Evolutionary conservation across 2,113 vertebrate species (phyloP), one percentile per base, ranked within the genome.

Genomic region (Miniopterus natalensis): DNA sequence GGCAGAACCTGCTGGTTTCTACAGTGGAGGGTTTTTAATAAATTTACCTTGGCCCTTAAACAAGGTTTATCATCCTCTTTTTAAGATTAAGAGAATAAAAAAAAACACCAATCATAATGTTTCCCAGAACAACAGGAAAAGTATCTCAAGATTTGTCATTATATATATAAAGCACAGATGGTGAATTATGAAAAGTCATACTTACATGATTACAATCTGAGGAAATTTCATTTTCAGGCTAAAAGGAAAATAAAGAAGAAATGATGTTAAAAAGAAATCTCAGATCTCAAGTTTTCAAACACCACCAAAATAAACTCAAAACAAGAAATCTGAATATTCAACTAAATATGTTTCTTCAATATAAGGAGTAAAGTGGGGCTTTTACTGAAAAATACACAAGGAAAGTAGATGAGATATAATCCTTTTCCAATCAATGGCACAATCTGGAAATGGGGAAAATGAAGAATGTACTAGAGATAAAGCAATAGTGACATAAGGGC

Each of bases 121-220:
- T 96, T 94, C 55, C 49, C 49, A 84, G 23, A 87, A 92, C 53
- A 96, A 93, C 31, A 84, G 29, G 57, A 90, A 97, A 86, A 94
- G 61, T 18, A 74, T 42, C 73, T 66, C 23, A 25, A 83, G 91
- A 84, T 94, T 53, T 94, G 53, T 77, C 51, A 86, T 79, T 29
- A 36, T 57, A 86, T 70, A 79, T 75, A 96, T 27, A 90, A 94
- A 73, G 75, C 49, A 86, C 55, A 85, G 74, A 97, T 59, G 78
- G 21, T 5, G 2, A 88, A 84, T 65, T 65, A 83, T 75, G 95
- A 53, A 96, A 86, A 84, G 21, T 29, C 73, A 94, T 96, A 99
- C 99, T 99, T 99, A 99, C 99, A 31, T 99, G 99, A 98, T 99
- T 99, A 98, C 99, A 99, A 91, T 99, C 99, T 29, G 99, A 97